Percentiles rank a stretch among this genome's conserved stretches.
Conservation (phyloP, 2,113 vertebrate species). For the Tenrec ecaudatus region DNA sequence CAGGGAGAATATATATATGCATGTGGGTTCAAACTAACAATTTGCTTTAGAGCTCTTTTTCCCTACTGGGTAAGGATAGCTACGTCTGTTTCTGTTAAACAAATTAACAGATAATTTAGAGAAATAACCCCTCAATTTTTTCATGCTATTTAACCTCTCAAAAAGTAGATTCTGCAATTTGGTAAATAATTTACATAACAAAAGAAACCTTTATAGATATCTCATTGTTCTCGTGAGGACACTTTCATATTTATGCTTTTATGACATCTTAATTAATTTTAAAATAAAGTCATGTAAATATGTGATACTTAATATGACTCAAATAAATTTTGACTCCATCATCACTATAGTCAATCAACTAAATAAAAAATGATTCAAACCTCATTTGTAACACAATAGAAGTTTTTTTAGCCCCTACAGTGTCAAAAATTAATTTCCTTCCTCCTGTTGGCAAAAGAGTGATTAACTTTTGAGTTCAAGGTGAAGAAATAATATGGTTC, state of each 20-base stretch:
- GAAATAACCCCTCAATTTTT: neutral
- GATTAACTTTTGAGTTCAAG: slow-evolving; percentile 83
- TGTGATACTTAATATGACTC: neutral
- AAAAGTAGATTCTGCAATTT: slow-evolving; percentile 17
- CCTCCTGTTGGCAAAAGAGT: slow-evolving; percentile 73
- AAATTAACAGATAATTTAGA: neutral
- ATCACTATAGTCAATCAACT: neutral
- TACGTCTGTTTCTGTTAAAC: neutral
- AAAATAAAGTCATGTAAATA: slow-evolving; percentile 4
- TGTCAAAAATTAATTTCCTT: slow-evolving; percentile 81
- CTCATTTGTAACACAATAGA: slow-evolving; percentile 69
- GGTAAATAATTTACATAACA: neutral
- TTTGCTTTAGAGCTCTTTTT: neutral
- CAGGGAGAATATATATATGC: neutral
- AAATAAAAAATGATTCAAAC: slow-evolving; percentile 60
- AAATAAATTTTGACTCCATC: slow-evolving; percentile 37
- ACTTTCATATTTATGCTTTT: slow-evolving; percentile 34
- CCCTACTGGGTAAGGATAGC: neutral
- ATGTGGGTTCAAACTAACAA: neutral
- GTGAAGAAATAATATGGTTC: slow-evolving; percentile 80
- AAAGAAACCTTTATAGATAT: neutral
- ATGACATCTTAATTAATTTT: neutral
- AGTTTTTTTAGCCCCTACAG: slow-evolving; percentile 75
- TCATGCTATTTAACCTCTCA: neutral
- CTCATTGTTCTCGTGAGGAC: neutral